A percentile compares a stretch with the other conserved stretches of the same genome.
Evolutionary conservation across 2,797 vertebrate species (phyloP).

Genomic region (Sphaeramia orbicularis): DNA sequence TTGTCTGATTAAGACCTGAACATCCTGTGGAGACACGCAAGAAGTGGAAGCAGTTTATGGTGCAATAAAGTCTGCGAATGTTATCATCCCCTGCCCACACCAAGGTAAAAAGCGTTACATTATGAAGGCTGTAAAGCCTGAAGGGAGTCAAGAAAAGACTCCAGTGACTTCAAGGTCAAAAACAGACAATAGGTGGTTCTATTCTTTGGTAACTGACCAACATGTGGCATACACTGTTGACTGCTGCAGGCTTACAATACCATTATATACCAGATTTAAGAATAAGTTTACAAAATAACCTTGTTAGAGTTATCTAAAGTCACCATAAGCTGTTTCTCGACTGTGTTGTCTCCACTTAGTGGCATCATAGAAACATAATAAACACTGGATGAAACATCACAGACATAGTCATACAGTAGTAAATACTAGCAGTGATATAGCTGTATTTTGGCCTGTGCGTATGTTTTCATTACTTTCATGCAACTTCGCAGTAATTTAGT

Average conservation of each 20-base stretch:
- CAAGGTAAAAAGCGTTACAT: slow-evolving; percentile 35
- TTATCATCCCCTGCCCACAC: slow-evolving; percentile 42
- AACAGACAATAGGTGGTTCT: slow-evolving; percentile 18
- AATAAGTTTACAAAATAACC: no score
- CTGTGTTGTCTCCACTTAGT: no score
- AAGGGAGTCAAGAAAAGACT: slow-evolving; percentile 20
- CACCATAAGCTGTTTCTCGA: no score
- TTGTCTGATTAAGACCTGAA: slow-evolving; percentile 41
- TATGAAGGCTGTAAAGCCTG: slow-evolving; percentile 43
- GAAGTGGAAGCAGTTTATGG: slow-evolving; percentile 51
- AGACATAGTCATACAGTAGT: no score
- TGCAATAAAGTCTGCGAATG: slow-evolving; percentile 67
- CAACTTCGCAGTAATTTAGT: no score
- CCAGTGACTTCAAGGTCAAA: slow-evolving; percentile 55
- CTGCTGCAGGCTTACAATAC: neutral
- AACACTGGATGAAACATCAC: no score
- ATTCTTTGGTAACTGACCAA: slow-evolving; percentile 19
- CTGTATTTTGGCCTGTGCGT: no score
- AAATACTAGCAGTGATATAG: no score
- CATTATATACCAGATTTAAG: neutral
- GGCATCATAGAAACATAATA: no score
- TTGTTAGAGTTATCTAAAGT: no score
- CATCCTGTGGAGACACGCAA: slow-evolving; percentile 39
- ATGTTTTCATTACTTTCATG: no score
- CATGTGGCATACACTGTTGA: neutral